Conservation (phyloP, 2,888 invertebrate genomes). For the Meta bourneti region DNA sequence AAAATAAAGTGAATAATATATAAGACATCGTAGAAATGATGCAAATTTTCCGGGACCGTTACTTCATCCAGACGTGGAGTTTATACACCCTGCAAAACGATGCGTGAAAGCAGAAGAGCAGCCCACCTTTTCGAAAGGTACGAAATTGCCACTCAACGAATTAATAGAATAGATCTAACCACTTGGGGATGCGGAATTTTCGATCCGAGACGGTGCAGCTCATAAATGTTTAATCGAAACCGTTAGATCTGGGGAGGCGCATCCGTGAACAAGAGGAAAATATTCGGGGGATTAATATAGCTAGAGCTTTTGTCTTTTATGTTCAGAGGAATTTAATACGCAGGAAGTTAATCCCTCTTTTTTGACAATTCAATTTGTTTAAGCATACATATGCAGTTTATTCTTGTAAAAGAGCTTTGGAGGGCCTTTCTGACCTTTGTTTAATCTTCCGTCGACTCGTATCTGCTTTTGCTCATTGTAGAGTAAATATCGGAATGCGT, state of each 20-base stretch:
- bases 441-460: not conserved
- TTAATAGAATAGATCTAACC: not conserved
- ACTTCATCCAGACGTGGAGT: not conserved
- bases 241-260: not conserved
- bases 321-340: not conserved
- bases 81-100: not conserved
- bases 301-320: not conserved
- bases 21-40: not conserved
- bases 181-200: not conserved
- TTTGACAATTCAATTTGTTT: slow-evolving; percentile 1
- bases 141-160: slow-evolving; percentile 2
- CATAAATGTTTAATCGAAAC: slow-evolving; percentile 6
- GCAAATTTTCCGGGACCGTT: not conserved
- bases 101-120: not conserved
- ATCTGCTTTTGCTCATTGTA: not conserved
- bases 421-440: too few relatives aligned
- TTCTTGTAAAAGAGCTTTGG: not conserved
- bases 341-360: slow-evolving; percentile 1
- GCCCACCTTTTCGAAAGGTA: not conserved
- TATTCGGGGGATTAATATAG: not conserved
- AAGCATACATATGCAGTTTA: not conserved
- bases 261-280: not conserved
- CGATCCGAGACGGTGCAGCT: not conserved
- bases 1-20: slow-evolving; percentile 34
- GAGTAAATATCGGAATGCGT: not conserved